Conservation (phyloP, 2,797 vertebrate species). For the Hylomyscus alleni region DNA sequence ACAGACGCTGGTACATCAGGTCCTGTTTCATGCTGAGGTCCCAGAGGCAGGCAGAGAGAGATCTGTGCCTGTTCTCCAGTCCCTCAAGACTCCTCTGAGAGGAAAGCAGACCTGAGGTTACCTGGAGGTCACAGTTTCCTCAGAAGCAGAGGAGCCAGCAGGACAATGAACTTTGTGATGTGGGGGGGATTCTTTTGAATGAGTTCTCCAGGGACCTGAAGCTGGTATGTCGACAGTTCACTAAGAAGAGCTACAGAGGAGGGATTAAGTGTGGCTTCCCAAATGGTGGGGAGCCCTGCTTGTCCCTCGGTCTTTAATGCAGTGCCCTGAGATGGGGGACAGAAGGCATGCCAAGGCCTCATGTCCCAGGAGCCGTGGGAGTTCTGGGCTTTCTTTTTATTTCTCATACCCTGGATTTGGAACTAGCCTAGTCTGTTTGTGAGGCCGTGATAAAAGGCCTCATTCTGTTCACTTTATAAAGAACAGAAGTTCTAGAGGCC, state of each 20-base stretch:
- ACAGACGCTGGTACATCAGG: neutral
- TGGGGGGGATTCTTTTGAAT: constrained; percentile 68
- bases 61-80: neutral
- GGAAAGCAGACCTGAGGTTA: constrained; percentile 63
- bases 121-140: constrained; percentile 68
- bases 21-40: neutral
- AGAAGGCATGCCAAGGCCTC: neutral
- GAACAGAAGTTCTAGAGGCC: neutral
- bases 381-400: neutral
- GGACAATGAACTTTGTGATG: constrained; percentile 53
- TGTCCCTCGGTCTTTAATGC: neutral
- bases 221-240: constrained; percentile 43
- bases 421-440: neutral
- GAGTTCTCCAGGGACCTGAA: constrained; percentile 21
- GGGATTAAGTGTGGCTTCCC: neutral
- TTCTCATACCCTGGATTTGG: too few species aligned
- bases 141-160: constrained; percentile 57
- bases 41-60: neutral
- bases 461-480: neutral
- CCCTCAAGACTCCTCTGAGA: constrained; percentile 49
- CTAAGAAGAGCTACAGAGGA: constrained; percentile 56
- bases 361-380: neutral
- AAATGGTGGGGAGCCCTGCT: neutral
- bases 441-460: neutral
- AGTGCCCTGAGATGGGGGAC: neutral